Evolutionary conservation across 2,113 vertebrate species (phyloP), one percentile per base, ranked within the genome.

Genomic region (Heterotilapia buettikoferi): DNA sequence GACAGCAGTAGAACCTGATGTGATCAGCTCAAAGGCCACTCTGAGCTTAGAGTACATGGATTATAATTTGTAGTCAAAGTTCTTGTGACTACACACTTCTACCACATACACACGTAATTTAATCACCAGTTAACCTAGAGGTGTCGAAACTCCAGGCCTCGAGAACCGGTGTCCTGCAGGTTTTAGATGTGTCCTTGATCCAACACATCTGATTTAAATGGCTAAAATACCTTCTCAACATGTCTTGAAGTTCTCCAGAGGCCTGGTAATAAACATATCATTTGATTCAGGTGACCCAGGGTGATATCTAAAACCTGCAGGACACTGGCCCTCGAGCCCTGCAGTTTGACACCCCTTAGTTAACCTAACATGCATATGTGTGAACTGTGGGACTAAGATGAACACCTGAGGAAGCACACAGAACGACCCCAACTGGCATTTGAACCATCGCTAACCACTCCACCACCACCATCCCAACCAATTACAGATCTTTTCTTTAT

Each of bases 371-470:
- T 56, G 12, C 4, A 5, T 7, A 26, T 26, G 54, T 8, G 54
- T 57, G 0, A 57, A 57, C 2, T 56, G 0, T 56, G 54, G 21
- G 54, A 1, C 1, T 0, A 24, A 56, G 21, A 56, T 1, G 6
- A 56, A 4, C 6, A 13, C 53, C 11, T 24, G 53, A 56, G 11
- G 21, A 56, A 56, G 0, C 11, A 56, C 53, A 24, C 53, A 1
- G 1, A 56, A 56, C 6, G 0, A 56, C 0, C 1, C 21, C 21
- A 56, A 3, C 53, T 56, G 53, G 11, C 10, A 24, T 56, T 56
- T 56, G 53, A 3, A 56, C 2, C 53, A 24, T 13, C 0, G 11
- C 21, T 24, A 54, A 54, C 10, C 0, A 0, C n/a, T 54, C 53
- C 53, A 13, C 6, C 53, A 24, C 6, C 53, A 56, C 11, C 21